Evolutionary conservation across 1,140 invertebrate genomes (phyloP), one percentile per base, ranked within the genome.

Genomic region (Lucilia sericata): DNA sequence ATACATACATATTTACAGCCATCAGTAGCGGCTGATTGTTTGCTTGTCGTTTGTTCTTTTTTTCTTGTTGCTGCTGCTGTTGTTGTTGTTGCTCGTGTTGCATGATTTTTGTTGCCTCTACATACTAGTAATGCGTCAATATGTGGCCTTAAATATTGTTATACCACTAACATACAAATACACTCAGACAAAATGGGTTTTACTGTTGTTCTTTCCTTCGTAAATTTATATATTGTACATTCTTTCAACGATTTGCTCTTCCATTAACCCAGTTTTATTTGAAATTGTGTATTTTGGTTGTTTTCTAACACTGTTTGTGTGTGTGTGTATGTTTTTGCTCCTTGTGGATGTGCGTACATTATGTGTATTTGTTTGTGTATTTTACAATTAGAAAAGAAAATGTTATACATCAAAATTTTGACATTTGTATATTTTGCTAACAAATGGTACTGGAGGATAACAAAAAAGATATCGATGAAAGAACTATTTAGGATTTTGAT

Each of bases 261-360:
- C 76, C 76, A 80, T 80, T 80, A 80, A 80, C 76, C 76, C 76
- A 80, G 76, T 51, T 80, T 80, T 60, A n/a, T 60, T 70, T 70
- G 5, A 19, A 70, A 70, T 21, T 70, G 65, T 70, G 21, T 21
- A 70, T 21, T 21, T n/a, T 70, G 65, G n/a, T 70, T 70, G 21
- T 21, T 70, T 70, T 10, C 10, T 19, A 19, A 30, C 25, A 30
- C 1, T 60, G 10, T 10, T 10, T 70, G 65, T 70, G 4, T 21
- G 65, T 1, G 19, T 21, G 65, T 25, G 65, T 0, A n/a, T 30
- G n/a, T n/a, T n/a, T n/a, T n/a, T n/a, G n/a, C n/a, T n/a, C n/a
- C n/a, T 10, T 70, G 65, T 70, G 4, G 7, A 19, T 1, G 19
- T 21, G 65, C 10, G 65, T 0, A n/a, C 3, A 30, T 30, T 30